Base-by-base conservation (phyloP, 2,113 vertebrate species). In the Lamprologus tigripictilis region DNA sequence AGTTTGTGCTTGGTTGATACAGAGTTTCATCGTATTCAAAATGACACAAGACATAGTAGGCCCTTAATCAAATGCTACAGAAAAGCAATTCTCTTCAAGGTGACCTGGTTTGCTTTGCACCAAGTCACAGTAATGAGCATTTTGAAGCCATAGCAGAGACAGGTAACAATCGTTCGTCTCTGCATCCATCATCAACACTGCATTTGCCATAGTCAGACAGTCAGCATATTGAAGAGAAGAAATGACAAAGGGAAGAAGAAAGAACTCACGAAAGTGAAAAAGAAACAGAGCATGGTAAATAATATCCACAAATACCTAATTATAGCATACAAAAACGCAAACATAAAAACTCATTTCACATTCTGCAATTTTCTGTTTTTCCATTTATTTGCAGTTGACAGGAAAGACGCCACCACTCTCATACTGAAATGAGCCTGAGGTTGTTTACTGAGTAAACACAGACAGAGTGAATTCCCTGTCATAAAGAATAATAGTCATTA, bases 21-120 rank as follows among this genome's bases (percentile, higher is more conserved):
- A 80, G 82, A 92, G 89, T 87, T 94, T 93, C 89, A 82, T 19
- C 37, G 80, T 83, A 94, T 95, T 94, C 90, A 94, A 92, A 96
- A 93, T 90, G 94, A 88, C 92, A 92, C 80, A 90, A 95, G 96
- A 96, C 90, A 81, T 92, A 94, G 92, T 89, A 91, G 90, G 83
- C 86, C 83, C 88, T 94, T 95, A 96, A 96, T 96, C 92, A 96
- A 94, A 95, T 85, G 92, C 42, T 92, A 94, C 94, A 95, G 94
- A 92, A 94, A 95, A 95, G 95, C 94, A 95, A 95, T 95, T 93
- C 92, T 92, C 88, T 51, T 80, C 95, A 96, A 94, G 94, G 95
- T 96, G 95, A 96, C 94, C 94, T 58, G 37, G 16, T 40, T 58
- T 88, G 94, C 94, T 88, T 92, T 81, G 91, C 93, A 87, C 89